Percentiles rank a stretch among this genome's conserved stretches.
phyloP scores from a whole-genome alignment of 2,888 invertebrate genomes.

The Urechis unicinctus region DNA sequence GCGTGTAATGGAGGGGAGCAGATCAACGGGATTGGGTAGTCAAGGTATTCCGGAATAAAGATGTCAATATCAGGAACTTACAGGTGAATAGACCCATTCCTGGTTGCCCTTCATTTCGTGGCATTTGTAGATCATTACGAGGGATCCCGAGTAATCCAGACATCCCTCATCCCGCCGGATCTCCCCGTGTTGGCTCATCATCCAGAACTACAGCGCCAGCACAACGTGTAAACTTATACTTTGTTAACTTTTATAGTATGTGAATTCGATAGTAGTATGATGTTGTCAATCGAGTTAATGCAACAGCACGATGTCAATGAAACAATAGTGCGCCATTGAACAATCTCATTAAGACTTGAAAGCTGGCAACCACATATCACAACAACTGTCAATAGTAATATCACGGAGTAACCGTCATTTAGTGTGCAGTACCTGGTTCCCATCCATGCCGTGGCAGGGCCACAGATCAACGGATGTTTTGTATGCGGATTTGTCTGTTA shows the following conservation, averaged over 20 bases:
- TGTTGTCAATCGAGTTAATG: no score
- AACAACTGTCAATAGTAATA: background rate
- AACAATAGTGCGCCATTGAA: no score
- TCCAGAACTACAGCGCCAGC: slow-evolving; percentile 35
- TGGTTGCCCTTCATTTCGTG: slow-evolving; percentile 55
- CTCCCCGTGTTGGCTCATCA: slow-evolving; percentile 43
- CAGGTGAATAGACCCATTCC: slow-evolving; percentile 52
- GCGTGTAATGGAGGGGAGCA: no score
- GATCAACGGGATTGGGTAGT: no score
- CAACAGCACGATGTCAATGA: no score
- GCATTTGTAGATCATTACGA: slow-evolving; percentile 53
- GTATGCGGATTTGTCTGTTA: no score
- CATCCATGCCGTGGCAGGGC: slow-evolving; percentile 97
- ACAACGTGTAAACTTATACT: background rate
- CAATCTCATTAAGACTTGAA: no score
- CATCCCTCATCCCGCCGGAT: slow-evolving; percentile 48
- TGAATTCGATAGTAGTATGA: no score
- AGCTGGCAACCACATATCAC: no score
- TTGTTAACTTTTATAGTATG: no score
- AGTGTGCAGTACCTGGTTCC: slow-evolving; percentile 78
- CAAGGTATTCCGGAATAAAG: no score
- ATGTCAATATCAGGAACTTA: no score
- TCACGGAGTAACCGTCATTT: background rate
- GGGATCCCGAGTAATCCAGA: slow-evolving; percentile 41
- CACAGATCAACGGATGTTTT: slow-evolving; percentile 94